Conservation (phyloP, 2,888 invertebrate species). For the Zelleria hepariella region DNA sequence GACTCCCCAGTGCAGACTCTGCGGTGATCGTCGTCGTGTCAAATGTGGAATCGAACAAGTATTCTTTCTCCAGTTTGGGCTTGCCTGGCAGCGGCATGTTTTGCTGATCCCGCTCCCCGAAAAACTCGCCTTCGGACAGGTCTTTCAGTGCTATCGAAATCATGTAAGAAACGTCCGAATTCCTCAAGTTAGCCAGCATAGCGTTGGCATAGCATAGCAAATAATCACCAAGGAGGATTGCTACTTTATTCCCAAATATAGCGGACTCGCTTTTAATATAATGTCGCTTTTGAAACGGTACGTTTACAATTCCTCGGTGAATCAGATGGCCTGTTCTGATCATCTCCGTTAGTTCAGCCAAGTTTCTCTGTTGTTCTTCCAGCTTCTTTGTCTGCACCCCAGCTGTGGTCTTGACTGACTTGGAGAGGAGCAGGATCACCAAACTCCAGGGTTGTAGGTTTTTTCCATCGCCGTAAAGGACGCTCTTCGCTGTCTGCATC, state of each 20-base stretch:
- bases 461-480: constrained; percentile 86
- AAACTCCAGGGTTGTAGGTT: constrained; percentile 90
- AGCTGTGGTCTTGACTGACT: constrained; percentile 76
- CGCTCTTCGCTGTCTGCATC: constrained; percentile 86
- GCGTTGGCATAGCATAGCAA: constrained; percentile 85
- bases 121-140: constrained; percentile 86
- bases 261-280: constrained; percentile 78
- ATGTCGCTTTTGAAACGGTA: constrained; percentile 65
- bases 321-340: constrained; percentile 88
- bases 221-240: constrained; percentile 88
- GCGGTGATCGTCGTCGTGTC: constrained; percentile 49
- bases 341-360: constrained; percentile 85
- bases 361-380: constrained; percentile 59
- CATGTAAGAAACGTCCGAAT: constrained; percentile 82
- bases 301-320: constrained; percentile 75
- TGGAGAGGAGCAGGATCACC: constrained; percentile 85
- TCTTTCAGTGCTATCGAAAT: constrained; percentile 87
- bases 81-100: constrained; percentile 81
- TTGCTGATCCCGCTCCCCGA: constrained; percentile 81
- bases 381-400: constrained; percentile 73
- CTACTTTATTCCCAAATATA: constrained; percentile 90
- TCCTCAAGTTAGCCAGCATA: constrained; percentile 81
- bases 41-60: constrained; percentile 41
- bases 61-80: constrained; percentile 53
- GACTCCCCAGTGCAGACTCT: constrained; percentile 66